Percentiles rank a stretch among this genome's conserved stretches.
phyloP scores from a whole-genome alignment of 2,113 vertebrate species.

The Vicugna pacos region DNA sequence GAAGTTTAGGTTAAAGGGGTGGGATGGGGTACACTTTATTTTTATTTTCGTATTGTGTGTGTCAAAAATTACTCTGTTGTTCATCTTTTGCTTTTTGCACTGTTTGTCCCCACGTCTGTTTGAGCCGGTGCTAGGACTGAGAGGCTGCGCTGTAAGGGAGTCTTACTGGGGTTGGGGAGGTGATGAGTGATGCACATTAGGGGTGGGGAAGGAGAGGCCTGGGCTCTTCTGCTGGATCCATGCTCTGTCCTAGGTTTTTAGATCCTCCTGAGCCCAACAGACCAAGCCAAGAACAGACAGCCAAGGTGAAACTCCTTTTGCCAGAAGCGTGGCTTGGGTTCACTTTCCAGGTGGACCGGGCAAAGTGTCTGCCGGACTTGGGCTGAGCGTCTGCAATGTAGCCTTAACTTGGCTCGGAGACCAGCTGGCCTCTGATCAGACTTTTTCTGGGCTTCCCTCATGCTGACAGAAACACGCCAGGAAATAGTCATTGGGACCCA shows the following conservation, averaged over 20 bases:
- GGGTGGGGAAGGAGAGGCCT: neutral
- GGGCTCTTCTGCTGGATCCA: neutral
- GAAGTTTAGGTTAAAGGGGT: conserved; percentile 68
- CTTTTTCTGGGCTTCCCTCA: neutral
- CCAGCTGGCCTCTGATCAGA: neutral
- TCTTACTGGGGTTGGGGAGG: neutral
- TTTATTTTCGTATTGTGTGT: conserved; percentile 74
- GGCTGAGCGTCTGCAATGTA: neutral
- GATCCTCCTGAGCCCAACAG: neutral
- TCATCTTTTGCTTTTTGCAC: conserved; percentile 75
- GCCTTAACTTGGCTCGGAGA: neutral
- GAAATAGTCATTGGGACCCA: neutral
- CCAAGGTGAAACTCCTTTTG: neutral
- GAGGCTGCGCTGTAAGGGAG: neutral
- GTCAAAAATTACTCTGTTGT: conserved; percentile 45
- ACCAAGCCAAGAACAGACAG: neutral
- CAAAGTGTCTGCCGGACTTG: neutral
- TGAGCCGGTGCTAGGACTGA: conserved; percentile 23
- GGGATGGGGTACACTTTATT: conserved; percentile 68
- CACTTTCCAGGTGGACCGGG: neutral
- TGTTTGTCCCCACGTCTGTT: conserved; percentile 46
- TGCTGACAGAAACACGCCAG: conserved; percentile 31
- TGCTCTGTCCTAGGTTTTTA: neutral
- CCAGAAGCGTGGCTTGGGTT: neutral
- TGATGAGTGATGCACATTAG: neutral